A percentile compares a stretch with the other conserved stretches of the same genome.
phyloP scores from a whole-genome alignment of 2,888 invertebrate species.

The Drosophila atroscutellata region DNA sequence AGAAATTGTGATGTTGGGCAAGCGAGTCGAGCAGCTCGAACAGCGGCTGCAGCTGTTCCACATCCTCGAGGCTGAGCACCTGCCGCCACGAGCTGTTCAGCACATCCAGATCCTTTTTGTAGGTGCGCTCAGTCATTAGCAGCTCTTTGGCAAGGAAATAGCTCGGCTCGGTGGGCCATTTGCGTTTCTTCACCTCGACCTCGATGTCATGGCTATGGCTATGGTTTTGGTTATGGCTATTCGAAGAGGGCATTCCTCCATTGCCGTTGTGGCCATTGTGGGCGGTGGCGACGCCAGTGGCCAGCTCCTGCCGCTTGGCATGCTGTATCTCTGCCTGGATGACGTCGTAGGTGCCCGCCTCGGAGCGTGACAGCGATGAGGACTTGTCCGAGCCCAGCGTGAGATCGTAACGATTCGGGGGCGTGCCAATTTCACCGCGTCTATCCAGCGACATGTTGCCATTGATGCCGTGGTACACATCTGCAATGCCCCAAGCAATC shows the following conservation, averaged over 20 bases:
- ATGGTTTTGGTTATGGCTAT: slow-evolving; percentile 29
- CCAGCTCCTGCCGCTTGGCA: slow-evolving; percentile 80
- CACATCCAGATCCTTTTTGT: slow-evolving; percentile 96
- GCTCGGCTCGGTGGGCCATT: slow-evolving; percentile 89
- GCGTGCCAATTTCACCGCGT: slow-evolving; percentile 80
- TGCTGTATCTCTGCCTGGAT: slow-evolving; percentile 84
- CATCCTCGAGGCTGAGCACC: slow-evolving; percentile 88
- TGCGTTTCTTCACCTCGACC: slow-evolving; percentile 84
- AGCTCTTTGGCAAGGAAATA: slow-evolving; percentile 96
- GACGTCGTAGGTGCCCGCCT: slow-evolving; percentile 85
- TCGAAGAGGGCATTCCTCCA: slow-evolving; percentile 19
- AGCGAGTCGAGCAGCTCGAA: slow-evolving; percentile 91
- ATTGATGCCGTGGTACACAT: slow-evolving; percentile 84
- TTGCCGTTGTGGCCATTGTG: slow-evolving; percentile 76
- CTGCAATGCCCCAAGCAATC: slow-evolving; percentile 52
- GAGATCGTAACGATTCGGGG: slow-evolving; percentile 83
- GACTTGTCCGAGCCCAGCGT: slow-evolving; percentile 85
- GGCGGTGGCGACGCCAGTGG: slow-evolving; percentile 71
- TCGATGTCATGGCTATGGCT: slow-evolving; percentile 67
- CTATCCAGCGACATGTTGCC: slow-evolving; percentile 85
- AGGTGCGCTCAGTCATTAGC: slow-evolving; percentile 97
- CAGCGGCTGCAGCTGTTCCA: slow-evolving; percentile 86
- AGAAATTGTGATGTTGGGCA: slow-evolving; percentile 92
- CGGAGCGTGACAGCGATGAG: slow-evolving; percentile 84
- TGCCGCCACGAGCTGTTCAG: slow-evolving; percentile 93